A percentile compares a stretch with the other conserved stretches of the same genome.
Evolutionary conservation across 2,888 invertebrate genomes (phyloP).

Genomic region (Torymus texanus): DNA sequence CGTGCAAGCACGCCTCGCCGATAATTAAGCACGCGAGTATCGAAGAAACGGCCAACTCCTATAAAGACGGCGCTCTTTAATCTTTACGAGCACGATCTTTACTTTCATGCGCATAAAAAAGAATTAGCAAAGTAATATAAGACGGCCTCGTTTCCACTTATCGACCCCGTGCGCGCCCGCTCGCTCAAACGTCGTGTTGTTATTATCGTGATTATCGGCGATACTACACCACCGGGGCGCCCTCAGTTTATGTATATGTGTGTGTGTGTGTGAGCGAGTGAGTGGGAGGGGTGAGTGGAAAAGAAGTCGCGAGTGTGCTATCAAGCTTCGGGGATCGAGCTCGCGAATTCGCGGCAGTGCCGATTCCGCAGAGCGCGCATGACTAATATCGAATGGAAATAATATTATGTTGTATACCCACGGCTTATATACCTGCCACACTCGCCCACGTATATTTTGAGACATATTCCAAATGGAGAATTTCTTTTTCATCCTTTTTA

Average conservation of each 20-base stretch:
- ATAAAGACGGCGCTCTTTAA: slow-evolving; percentile 53
- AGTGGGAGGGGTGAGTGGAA: slow-evolving; percentile 5
- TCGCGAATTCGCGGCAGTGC: slow-evolving; percentile 32
- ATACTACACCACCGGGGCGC: slow-evolving; percentile 32
- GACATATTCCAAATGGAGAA: too few relatives aligned
- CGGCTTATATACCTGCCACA: too few relatives aligned
- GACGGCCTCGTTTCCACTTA: slow-evolving; percentile 55
- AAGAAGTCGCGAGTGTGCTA: slow-evolving; percentile 38
- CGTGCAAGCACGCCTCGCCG: slow-evolving; percentile 15
- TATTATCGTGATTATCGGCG: slow-evolving; percentile 57
- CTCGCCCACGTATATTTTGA: too few relatives aligned
- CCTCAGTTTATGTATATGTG: not conserved
- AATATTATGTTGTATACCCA: not conserved
- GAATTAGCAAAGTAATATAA: slow-evolving; percentile 56
- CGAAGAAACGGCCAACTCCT: slow-evolving; percentile 51
- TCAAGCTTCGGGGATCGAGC: slow-evolving; percentile 16
- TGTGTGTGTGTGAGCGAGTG: slow-evolving; percentile 8
- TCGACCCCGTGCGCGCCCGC: slow-evolving; percentile 34
- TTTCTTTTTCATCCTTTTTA: too few relatives aligned
- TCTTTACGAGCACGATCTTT: slow-evolving; percentile 54
- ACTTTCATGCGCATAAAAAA: slow-evolving; percentile 53
- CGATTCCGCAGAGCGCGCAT: slow-evolving; percentile 19
- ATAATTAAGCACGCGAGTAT: slow-evolving; percentile 55
- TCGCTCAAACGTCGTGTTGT: slow-evolving; percentile 49
- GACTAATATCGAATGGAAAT: slow-evolving; percentile 12